These are phyloP conservation scores for Conomelus anceps DNA, from an alignment of 2,888 invertebrate genomes.

Conservation along the genomic window DNA sequence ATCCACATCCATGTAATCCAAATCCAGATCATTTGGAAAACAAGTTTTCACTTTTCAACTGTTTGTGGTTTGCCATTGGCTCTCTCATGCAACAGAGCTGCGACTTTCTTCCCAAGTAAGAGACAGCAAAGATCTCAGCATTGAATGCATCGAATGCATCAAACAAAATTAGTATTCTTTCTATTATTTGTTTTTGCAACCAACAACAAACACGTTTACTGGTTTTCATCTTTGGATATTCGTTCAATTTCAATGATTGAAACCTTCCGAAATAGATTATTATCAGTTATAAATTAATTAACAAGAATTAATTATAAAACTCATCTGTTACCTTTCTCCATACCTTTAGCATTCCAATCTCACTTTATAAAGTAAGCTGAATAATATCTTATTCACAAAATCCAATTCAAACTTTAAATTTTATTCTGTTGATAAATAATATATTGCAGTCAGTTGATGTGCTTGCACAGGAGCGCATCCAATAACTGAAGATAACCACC, in stretches of 20 bases:
- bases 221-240: not conserved
- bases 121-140: not conserved
- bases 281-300: too few relatives aligned
- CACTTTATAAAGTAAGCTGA: too few relatives aligned
- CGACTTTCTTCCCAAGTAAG: conserved; percentile 91
- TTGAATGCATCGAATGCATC: not conserved
- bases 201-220: not conserved
- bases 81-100: conserved; percentile 94
- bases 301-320: too few relatives aligned
- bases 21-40: conserved; percentile 81
- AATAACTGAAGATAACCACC: too few relatives aligned
- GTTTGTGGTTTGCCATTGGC: conserved; percentile 96
- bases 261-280: too few relatives aligned
- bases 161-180: not conserved
- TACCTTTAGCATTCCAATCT: too few relatives aligned
- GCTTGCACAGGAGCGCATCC: too few relatives aligned
- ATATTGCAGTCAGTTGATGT: too few relatives aligned
- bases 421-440: too few relatives aligned
- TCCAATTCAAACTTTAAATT: too few relatives aligned
- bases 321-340: too few relatives aligned
- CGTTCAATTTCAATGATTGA: not conserved
- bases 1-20: conserved; percentile 77
- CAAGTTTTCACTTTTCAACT: conserved; percentile 86
- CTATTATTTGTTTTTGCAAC: conserved; percentile 1
- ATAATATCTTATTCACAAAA: too few relatives aligned